Conservation (phyloP, 2,888 invertebrate genomes). For the Aphodius sticticus region DNA sequence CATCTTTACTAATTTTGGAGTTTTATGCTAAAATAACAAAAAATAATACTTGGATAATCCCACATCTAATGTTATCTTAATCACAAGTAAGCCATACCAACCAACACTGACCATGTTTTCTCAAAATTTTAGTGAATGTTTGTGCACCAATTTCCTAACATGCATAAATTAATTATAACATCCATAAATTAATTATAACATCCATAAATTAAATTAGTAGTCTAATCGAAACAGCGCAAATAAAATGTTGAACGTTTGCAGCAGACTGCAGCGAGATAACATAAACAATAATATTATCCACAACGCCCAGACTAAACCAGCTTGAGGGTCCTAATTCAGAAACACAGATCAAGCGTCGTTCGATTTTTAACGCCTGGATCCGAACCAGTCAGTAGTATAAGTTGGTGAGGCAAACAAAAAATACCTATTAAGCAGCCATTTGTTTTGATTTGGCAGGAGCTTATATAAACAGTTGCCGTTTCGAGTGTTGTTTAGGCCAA, state of each 20-base stretch:
- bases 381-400: not conserved
- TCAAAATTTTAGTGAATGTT: not conserved
- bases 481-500: not conserved
- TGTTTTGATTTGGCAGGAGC: not conserved
- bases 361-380: constrained; percentile 4
- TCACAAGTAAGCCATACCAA: too few species aligned
- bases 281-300: not conserved
- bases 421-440: not conserved
- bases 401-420: not conserved
- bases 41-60: too few species aligned
- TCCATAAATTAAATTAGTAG: not conserved
- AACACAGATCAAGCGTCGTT: not conserved
- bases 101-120: too few species aligned
- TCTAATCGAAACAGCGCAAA: not conserved
- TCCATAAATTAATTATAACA: not conserved
- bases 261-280: constrained; percentile 4
- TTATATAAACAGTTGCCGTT: not conserved
- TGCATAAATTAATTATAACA: not conserved
- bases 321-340: not conserved
- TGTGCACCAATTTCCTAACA: not conserved
- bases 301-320: constrained; percentile 4
- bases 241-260: not conserved
- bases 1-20: too few species aligned
- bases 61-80: too few species aligned
- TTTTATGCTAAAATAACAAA: too few species aligned